These are phyloP conservation scores for Dromococcyx pavoninus DNA, from an alignment of 2,797 vertebrate species.

Conservation along the genomic window DNA sequence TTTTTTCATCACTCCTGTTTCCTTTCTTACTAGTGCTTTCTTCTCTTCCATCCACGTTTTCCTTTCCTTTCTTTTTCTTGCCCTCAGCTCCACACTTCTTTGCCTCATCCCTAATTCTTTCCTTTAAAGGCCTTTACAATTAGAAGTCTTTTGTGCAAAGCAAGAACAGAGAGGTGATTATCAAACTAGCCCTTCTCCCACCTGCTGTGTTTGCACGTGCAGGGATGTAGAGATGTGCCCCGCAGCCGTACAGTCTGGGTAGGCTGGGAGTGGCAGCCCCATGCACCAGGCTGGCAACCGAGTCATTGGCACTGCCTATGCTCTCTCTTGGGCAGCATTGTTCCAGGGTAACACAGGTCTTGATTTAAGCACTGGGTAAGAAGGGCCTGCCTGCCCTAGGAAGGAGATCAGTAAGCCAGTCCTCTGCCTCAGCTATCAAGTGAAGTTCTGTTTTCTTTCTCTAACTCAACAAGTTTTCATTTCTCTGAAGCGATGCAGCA, in stretches of 20 bases:
- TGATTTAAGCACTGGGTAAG: not conserved
- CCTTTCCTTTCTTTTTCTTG: not conserved
- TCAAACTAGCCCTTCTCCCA: not conserved
- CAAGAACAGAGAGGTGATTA: not conserved
- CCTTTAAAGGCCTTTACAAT: not conserved
- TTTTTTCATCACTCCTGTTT: not conserved
- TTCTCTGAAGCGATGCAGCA: not conserved
- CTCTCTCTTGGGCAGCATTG: not conserved
- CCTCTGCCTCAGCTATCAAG: not conserved
- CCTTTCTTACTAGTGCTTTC: not conserved
- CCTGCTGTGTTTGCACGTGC: too few relatives aligned
- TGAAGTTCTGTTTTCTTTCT: not conserved
- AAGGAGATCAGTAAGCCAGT: not conserved
- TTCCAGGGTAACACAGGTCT: not conserved
- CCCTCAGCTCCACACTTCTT: not conserved
- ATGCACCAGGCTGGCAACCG: accelerated
- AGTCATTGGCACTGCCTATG: not conserved
- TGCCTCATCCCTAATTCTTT: not conserved
- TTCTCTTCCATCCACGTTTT: not conserved
- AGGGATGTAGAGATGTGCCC: not conserved
- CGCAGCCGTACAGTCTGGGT: not conserved
- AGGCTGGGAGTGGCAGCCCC: not conserved
- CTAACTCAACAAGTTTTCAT: not conserved
- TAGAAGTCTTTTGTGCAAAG: not conserved
- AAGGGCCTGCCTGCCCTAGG: not conserved